phyloP scores from a whole-genome alignment of 2,888 invertebrate species.

The Andrena dorsata region DNA sequence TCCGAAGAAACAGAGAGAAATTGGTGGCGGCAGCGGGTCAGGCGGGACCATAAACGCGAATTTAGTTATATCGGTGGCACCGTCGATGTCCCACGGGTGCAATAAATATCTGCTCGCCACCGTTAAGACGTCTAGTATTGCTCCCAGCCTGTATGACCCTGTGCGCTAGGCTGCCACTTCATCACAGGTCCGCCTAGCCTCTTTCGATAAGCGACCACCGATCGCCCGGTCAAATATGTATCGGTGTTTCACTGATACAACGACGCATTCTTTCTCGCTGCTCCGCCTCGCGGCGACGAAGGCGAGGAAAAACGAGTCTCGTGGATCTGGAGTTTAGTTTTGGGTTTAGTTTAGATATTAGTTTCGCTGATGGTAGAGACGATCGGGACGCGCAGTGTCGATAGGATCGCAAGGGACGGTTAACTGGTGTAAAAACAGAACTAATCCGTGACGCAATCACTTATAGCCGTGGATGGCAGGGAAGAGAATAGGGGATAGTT shows the following conservation, averaged over 20 bases:
- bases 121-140: conserved; percentile 75
- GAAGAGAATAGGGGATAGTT: conserved; percentile 18
- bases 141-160: conserved; percentile 58
- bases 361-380: neutral
- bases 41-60: conserved; percentile 75
- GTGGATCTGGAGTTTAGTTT: conserved; percentile 3
- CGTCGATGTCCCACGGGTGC: conserved; percentile 75
- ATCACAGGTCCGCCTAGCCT: conserved; percentile 59
- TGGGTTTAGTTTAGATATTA: neutral
- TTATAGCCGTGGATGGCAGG: neutral
- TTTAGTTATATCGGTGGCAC: conserved; percentile 79
- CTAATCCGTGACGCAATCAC: conserved; percentile 21
- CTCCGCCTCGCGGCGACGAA: neutral
- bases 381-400: neutral
- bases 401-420: conserved; percentile 2
- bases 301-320: conserved; percentile 25
- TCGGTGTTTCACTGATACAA: conserved; percentile 60
- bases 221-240: conserved; percentile 78
- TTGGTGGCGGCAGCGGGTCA: conserved; percentile 39
- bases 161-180: conserved; percentile 62
- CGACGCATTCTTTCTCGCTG: conserved; percentile 30
- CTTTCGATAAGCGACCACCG: conserved; percentile 28
- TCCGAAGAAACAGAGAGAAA: conserved; percentile 55
- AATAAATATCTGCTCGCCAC: conserved; percentile 79
- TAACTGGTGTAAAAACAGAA: conserved; percentile 41